Evolutionary conservation across 2,113 vertebrate species (phyloP).

Genomic region (Nothocercus nigrocapillus): DNA sequence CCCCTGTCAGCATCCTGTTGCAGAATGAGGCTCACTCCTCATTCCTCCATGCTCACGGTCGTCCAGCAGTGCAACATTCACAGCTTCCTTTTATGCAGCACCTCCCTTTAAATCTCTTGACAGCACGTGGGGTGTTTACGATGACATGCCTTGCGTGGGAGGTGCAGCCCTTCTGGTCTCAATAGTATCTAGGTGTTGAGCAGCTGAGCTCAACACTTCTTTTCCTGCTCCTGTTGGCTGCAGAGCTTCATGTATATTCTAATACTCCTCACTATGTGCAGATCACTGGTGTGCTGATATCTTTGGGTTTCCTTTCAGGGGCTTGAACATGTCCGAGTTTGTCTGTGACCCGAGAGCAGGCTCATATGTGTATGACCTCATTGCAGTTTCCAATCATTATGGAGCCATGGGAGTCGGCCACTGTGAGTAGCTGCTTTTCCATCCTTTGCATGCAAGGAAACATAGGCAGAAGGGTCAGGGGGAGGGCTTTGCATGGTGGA

Average conservation of each 20-base stretch:
- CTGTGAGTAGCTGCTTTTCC: constrained; percentile 84
- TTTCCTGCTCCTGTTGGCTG: background rate
- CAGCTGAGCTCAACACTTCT: background rate
- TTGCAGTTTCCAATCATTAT: constrained; percentile 96
- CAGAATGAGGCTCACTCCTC: background rate
- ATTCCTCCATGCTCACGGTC: background rate
- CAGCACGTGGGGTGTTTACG: background rate
- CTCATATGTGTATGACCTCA: constrained; percentile 91
- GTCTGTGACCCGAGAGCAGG: constrained; percentile 89
- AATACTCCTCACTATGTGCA: background rate
- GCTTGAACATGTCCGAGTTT: constrained; percentile 95
- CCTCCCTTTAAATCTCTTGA: background rate
- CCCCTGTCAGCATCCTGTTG: background rate
- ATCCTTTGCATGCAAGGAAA: background rate
- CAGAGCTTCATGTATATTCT: background rate
- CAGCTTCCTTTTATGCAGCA: background rate
- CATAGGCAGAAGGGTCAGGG: background rate
- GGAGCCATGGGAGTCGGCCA: constrained; percentile 97
- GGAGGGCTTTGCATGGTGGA: background rate
- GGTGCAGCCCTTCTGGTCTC: background rate
- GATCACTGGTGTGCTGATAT: background rate
- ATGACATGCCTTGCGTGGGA: background rate
- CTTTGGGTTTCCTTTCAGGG: constrained; percentile 75
- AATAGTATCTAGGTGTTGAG: background rate
- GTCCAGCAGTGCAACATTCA: background rate